These are phyloP conservation scores for Dryoscopus gambensis DNA, from an alignment of 2,113 vertebrate genomes.

Conservation along the genomic window DNA sequence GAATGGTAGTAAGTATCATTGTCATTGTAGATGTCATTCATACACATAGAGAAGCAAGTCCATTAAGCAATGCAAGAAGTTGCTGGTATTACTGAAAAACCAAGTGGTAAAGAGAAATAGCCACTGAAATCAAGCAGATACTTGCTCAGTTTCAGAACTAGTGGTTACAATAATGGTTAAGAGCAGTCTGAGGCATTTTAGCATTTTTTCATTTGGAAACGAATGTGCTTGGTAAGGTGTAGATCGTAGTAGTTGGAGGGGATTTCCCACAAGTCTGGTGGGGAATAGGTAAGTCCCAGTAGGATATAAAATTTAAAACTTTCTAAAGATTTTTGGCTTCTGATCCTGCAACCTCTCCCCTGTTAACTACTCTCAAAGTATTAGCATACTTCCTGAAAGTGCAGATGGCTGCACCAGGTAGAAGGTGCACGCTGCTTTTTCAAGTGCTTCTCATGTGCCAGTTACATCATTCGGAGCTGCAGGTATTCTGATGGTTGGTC, in stretches of 20 bases:
- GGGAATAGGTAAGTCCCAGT: not conserved
- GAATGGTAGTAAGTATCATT: not conserved
- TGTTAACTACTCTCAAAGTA: not conserved
- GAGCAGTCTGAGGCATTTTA: not conserved
- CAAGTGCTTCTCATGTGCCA: not conserved
- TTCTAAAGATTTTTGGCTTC: not conserved
- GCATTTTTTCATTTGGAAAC: not conserved
- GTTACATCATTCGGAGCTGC: not conserved
- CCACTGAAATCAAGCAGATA: not conserved
- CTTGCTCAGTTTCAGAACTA: not conserved
- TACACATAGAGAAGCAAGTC: not conserved
- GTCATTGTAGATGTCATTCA: not conserved
- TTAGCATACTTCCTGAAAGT: not conserved
- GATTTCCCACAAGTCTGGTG: not conserved
- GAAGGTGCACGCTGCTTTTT: not conserved
- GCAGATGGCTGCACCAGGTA: not conserved
- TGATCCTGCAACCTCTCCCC: not conserved
- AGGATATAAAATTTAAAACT: not conserved
- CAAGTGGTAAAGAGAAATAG: not conserved
- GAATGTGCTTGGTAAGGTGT: not conserved
- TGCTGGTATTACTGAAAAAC: not conserved
- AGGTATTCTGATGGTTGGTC: not conserved
- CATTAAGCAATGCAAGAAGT: not conserved
- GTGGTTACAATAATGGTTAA: not conserved
- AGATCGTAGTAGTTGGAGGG: not conserved